Conservation (phyloP, 2,888 invertebrate genomes). For the Steinernema carpocapsae region DNA sequence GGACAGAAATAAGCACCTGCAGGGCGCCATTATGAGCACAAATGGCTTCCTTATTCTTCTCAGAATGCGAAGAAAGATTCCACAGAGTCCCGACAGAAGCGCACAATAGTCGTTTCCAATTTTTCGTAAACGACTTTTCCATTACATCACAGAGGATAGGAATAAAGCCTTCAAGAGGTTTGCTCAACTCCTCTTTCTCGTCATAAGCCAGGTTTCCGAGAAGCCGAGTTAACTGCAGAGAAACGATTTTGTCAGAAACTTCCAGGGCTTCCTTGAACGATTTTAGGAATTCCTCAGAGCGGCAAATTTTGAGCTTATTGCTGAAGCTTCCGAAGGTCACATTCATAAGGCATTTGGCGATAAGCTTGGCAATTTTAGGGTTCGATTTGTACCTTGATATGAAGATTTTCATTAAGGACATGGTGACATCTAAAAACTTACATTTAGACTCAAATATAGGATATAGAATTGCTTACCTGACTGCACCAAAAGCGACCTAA, state of each 20-base stretch:
- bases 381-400: background rate
- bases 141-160: background rate
- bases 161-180: background rate
- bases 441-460: background rate
- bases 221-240: background rate
- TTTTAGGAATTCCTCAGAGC: background rate
- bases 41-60: background rate
- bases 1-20: background rate
- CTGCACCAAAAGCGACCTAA: background rate
- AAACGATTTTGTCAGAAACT: background rate
- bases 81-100: background rate
- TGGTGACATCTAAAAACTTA: background rate
- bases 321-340: background rate
- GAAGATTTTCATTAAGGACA: background rate
- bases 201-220: background rate
- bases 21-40: slow-evolving; percentile 4
- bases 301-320: background rate
- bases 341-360: slow-evolving; percentile 1
- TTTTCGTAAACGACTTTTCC: background rate
- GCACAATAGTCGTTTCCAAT: background rate
- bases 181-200: background rate
- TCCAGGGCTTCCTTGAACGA: background rate
- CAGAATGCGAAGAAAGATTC: slow-evolving; percentile 2
- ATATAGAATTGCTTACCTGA: background rate
- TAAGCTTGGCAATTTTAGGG: background rate